Evolutionary conservation across 2,888 invertebrate species (phyloP).

Genomic region (Eledona agricola): DNA sequence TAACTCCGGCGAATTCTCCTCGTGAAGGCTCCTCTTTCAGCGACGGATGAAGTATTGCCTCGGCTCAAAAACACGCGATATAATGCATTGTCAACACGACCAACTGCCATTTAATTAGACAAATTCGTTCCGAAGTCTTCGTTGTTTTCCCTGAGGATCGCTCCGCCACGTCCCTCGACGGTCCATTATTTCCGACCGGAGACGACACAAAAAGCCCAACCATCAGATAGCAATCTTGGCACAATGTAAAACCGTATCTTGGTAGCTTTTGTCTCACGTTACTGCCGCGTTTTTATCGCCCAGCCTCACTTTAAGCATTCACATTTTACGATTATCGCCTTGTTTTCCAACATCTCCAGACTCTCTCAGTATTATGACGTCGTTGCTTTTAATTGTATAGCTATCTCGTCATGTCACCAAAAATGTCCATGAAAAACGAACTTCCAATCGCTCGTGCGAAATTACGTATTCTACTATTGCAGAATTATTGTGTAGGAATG

Average conservation of each 20-base stretch:
- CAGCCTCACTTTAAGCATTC: constrained; percentile 19
- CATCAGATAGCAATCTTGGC: constrained; percentile 32
- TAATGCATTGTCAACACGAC: constrained; percentile 12
- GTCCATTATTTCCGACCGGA: constrained; percentile 6
- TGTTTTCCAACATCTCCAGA: constrained; percentile 26
- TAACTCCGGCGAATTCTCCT: constrained; percentile 21
- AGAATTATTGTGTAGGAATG: too few species aligned
- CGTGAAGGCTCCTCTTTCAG: constrained; percentile 7
- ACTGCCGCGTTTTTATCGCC: constrained; percentile 26
- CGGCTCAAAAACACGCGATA: not conserved
- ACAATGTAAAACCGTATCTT: constrained; percentile 32
- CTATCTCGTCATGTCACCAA: constrained; percentile 7
- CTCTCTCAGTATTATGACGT: constrained; percentile 17
- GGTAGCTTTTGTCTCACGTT: constrained; percentile 30
- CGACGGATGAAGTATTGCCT: constrained; percentile 20
- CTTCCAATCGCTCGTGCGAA: too few species aligned
- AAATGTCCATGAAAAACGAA: constrained; percentile 2
- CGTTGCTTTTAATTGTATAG: constrained; percentile 22
- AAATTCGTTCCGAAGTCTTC: constrained; percentile 21
- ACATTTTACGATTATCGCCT: constrained; percentile 30
- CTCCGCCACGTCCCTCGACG: constrained; percentile 3
- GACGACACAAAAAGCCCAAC: constrained; percentile 21
- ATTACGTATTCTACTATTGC: too few species aligned
- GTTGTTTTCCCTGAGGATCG: not conserved
- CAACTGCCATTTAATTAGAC: constrained; percentile 17